Evolutionary conservation across 2,113 vertebrate species (phyloP).

Genomic region (Misgurnus anguillicaudatus): DNA sequence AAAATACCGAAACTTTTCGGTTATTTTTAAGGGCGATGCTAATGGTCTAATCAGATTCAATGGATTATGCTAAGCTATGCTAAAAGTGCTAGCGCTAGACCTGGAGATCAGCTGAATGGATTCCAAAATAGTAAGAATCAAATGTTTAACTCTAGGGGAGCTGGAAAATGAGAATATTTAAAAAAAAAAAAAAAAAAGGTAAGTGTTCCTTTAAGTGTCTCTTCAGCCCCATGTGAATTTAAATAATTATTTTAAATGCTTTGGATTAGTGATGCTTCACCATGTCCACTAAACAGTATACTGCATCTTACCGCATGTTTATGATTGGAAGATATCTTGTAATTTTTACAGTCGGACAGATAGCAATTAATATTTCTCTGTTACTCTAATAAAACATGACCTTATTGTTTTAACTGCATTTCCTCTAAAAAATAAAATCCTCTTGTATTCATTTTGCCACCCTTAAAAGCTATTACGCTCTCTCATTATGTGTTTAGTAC

Average conservation of each 20-base stretch:
- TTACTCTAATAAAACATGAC: background rate
- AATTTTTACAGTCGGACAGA: background rate
- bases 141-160: too few species aligned
- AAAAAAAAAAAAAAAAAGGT: too few species aligned
- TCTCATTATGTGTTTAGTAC: slow-evolving; percentile 33
- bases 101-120: too few species aligned
- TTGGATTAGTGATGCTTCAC: background rate
- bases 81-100: too few species aligned
- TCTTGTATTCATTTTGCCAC: background rate
- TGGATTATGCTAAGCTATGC: too few species aligned
- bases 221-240: background rate
- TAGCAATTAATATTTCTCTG: background rate
- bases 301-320: too few species aligned
- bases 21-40: too few species aligned
- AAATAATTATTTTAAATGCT: background rate
- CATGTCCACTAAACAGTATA: background rate
- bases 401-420: background rate
- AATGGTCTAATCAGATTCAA: too few species aligned
- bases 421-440: background rate
- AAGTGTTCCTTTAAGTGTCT: background rate
- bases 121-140: too few species aligned
- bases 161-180: too few species aligned
- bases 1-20: too few species aligned
- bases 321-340: background rate
- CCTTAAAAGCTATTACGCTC: slow-evolving; percentile 33